Conservation (phyloP, 2,888 invertebrate species). For the Gonocerus acuteangulatus region DNA sequence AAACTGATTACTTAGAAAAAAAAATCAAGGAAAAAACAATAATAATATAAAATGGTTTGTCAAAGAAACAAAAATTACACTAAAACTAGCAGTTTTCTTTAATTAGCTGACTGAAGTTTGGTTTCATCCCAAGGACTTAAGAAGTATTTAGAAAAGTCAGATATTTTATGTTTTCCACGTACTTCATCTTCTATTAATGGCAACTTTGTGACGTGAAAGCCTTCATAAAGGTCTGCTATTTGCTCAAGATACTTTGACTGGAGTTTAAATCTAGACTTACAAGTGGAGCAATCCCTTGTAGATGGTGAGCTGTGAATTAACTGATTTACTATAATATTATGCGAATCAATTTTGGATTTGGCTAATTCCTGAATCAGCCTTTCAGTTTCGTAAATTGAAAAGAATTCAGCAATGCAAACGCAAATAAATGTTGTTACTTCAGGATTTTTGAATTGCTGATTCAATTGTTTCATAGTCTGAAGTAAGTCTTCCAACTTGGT, state of each 20-base stretch:
- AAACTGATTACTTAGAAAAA: no score
- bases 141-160: constrained; percentile 76
- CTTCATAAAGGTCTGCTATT: constrained; percentile 95
- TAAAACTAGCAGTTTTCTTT: no score
- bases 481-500: constrained; percentile 91
- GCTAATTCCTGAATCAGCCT: constrained; percentile 92
- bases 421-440: constrained; percentile 98
- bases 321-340: constrained; percentile 97
- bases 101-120: no score
- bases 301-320: constrained; percentile 62
- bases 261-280: constrained; percentile 77
- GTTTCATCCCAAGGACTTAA: constrained; percentile 53
- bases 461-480: constrained; percentile 86
- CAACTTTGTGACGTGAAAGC: constrained; percentile 91
- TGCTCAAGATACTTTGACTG: constrained; percentile 96
- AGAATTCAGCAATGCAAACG: constrained; percentile 98
- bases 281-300: constrained; percentile 73
- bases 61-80: no score
- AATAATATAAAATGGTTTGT: no score
- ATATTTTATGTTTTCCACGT: constrained; percentile 76
- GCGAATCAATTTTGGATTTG: constrained; percentile 92
- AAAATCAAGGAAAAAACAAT: no score
- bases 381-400: constrained; percentile 97
- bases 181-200: constrained; percentile 93
- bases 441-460: constrained; percentile 89